A percentile compares a stretch with the other conserved stretches of the same genome.
phyloP scores from a whole-genome alignment of 2,113 vertebrate genomes.

The Kryptolebias marmoratus region DNA sequence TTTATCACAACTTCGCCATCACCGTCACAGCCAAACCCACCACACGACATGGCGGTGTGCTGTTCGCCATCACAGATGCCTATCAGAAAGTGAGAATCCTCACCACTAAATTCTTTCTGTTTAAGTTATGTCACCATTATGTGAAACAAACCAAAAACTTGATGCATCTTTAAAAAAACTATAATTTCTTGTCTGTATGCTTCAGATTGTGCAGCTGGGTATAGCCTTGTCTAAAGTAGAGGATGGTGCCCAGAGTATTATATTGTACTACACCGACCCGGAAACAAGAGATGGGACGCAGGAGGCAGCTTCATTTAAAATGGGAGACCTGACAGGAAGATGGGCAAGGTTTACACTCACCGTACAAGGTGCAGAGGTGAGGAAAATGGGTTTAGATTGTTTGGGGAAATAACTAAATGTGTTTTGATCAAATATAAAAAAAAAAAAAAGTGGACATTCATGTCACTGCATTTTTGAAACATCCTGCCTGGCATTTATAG shows the following conservation, averaged over 20 bases:
- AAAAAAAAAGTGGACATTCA: too few species aligned
- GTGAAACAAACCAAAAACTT: not conserved
- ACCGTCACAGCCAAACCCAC: slow-evolving; percentile 84
- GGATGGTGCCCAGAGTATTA: slow-evolving; percentile 85
- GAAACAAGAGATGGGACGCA: slow-evolving; percentile 76
- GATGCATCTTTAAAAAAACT: not conserved
- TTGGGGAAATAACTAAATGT: too few species aligned
- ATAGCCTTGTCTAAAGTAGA: slow-evolving; percentile 86
- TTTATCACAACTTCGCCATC: slow-evolving; percentile 90
- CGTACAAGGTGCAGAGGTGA: slow-evolving; percentile 82
- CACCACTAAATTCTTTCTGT: not conserved
- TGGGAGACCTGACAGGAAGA: slow-evolving; percentile 88
- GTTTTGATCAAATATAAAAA: too few species aligned
- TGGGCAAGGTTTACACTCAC: slow-evolving; percentile 90
- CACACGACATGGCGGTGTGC: slow-evolving; percentile 82
- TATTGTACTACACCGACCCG: slow-evolving; percentile 91
- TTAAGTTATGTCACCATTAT: too few species aligned
- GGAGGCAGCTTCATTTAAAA: slow-evolving; percentile 89
- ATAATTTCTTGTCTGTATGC: not conserved
- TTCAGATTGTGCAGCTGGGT: slow-evolving; percentile 88
- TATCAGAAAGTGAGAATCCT: slow-evolving; percentile 79
- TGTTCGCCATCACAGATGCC: slow-evolving; percentile 93
- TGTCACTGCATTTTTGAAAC: too few species aligned
- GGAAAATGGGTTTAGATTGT: not conserved
- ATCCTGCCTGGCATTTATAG: too few species aligned